A percentile compares a stretch with the other conserved stretches of the same genome.
phyloP scores from a whole-genome alignment of 2,797 vertebrate species.

The Denticeps clupeoides region DNA sequence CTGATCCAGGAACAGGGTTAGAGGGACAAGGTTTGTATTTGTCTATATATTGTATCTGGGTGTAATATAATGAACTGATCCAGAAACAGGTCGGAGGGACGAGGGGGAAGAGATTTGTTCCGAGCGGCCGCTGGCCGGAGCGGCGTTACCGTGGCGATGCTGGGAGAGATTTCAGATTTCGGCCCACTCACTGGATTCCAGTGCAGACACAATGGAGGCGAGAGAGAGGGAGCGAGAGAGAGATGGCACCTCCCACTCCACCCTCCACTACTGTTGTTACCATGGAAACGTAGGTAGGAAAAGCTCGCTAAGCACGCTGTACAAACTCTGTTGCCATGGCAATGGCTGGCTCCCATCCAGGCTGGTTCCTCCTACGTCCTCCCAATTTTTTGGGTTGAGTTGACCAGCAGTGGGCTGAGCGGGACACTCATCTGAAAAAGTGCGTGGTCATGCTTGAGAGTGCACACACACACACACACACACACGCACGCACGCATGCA shows the following conservation, averaged over 20 bases:
- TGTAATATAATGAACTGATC: too few relatives aligned
- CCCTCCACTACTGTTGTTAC: slow-evolving; percentile 55
- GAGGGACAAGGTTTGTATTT: too few relatives aligned
- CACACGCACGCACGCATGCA: too few relatives aligned
- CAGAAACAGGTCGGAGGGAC: too few relatives aligned
- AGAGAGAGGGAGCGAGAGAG: slow-evolving; percentile 11
- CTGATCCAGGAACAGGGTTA: too few relatives aligned
- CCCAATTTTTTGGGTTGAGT: slow-evolving; percentile 9
- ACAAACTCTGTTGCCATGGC: slow-evolving; percentile 62
- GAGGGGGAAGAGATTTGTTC: too few relatives aligned
- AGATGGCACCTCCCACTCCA: slow-evolving; percentile 18
- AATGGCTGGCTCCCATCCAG: slow-evolving; percentile 63
- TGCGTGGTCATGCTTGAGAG: too few relatives aligned
- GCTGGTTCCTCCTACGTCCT: slow-evolving; percentile 28
- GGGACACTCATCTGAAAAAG: too few relatives aligned
- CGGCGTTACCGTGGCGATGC: slow-evolving; percentile 42
- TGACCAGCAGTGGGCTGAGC: not conserved
- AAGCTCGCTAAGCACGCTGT: slow-evolving; percentile 52
- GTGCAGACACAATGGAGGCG: slow-evolving; percentile 42
- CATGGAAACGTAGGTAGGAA: slow-evolving; percentile 71
- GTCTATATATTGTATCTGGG: too few relatives aligned
- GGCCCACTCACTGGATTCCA: slow-evolving; percentile 40
- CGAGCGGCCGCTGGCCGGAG: slow-evolving; percentile 3
- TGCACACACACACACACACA: too few relatives aligned
- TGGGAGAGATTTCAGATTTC: slow-evolving; percentile 43